Percentiles rank a stretch among this genome's conserved stretches.
phyloP scores from a whole-genome alignment of 2,888 invertebrate genomes.

The Latrodectus elegans region DNA sequence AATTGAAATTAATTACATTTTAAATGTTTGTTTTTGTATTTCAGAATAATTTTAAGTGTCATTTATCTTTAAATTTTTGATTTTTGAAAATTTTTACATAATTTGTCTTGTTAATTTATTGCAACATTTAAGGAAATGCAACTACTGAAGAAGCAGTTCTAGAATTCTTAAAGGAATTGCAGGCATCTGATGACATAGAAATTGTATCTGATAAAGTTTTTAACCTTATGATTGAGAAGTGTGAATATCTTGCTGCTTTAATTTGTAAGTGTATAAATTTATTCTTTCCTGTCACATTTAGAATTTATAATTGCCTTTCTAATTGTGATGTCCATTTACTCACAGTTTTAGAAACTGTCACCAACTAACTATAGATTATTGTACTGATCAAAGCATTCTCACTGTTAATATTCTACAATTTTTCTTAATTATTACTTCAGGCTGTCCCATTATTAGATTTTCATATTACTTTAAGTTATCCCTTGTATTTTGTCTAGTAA shows the following conservation, averaged over 20 bases:
- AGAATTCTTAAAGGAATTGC: slow-evolving; percentile 91
- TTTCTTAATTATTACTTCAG: too few relatives aligned
- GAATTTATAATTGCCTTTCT: too few relatives aligned
- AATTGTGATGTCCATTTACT: too few relatives aligned
- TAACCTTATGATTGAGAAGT: slow-evolving; percentile 89
- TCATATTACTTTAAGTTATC: too few relatives aligned
- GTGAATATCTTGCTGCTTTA: slow-evolving; percentile 92
- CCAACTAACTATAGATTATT: too few relatives aligned
- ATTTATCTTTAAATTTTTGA: neutral
- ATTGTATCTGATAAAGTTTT: slow-evolving; percentile 87
- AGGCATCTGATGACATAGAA: slow-evolving; percentile 92
- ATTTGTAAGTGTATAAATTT: slow-evolving; percentile 90
- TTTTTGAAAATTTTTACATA: neutral
- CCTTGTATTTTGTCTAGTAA: too few relatives aligned
- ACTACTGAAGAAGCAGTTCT: slow-evolving; percentile 93
- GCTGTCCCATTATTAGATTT: too few relatives aligned
- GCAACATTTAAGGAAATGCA: slow-evolving; percentile 82
- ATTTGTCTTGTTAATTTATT: too few relatives aligned
- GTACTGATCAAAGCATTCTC: too few relatives aligned
- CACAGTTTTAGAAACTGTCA: too few relatives aligned
- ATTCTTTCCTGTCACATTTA: slow-evolving; percentile 42
- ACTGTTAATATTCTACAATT: too few relatives aligned
- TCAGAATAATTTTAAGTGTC: neutral
- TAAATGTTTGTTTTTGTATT: neutral
- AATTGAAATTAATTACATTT: neutral